Percentiles rank a stretch among this genome's conserved stretches.
Evolutionary conservation across 2,888 invertebrate genomes (phyloP).

Genomic region (Agriopis marginaria): DNA sequence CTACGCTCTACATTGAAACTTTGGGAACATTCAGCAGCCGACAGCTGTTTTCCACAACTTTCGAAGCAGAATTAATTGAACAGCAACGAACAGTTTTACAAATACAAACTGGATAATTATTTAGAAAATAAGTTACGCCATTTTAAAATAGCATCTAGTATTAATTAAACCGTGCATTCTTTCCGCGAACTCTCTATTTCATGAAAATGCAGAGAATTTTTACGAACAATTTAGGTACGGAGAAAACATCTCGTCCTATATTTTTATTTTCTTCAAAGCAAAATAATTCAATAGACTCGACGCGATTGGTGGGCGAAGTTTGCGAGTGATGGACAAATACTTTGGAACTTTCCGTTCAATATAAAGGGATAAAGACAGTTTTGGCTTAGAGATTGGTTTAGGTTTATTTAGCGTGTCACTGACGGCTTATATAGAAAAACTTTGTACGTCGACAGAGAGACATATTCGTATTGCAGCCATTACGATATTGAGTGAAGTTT

Average conservation of each 20-base stretch:
- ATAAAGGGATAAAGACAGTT: constrained; percentile 54
- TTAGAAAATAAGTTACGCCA: not conserved
- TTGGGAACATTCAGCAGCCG: constrained; percentile 38
- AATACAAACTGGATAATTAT: not conserved
- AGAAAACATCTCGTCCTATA: constrained; percentile 34
- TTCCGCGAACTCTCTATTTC: constrained; percentile 24
- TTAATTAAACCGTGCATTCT: constrained; percentile 27
- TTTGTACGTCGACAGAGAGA: constrained; percentile 41
- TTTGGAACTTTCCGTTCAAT: constrained; percentile 54
- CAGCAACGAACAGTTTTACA: constrained; percentile 19
- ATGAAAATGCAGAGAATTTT: constrained; percentile 35
- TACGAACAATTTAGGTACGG: constrained; percentile 25
- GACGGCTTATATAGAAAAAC: constrained; percentile 52
- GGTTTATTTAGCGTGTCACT: constrained; percentile 51
- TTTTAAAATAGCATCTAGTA: constrained; percentile 8
- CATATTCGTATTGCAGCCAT: not conserved
- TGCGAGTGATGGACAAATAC: constrained; percentile 52
- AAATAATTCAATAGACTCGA: constrained; percentile 46
- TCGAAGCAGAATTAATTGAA: constrained; percentile 22
- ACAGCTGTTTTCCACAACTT: constrained; percentile 32
- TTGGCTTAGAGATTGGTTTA: constrained; percentile 50
- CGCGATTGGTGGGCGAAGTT: constrained; percentile 53
- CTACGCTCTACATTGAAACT: constrained; percentile 40
- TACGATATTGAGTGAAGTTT: constrained; percentile 12
- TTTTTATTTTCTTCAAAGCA: constrained; percentile 43